Base-by-base conservation (phyloP, 1,140 invertebrate genomes). In the Nebria ingens region DNA sequence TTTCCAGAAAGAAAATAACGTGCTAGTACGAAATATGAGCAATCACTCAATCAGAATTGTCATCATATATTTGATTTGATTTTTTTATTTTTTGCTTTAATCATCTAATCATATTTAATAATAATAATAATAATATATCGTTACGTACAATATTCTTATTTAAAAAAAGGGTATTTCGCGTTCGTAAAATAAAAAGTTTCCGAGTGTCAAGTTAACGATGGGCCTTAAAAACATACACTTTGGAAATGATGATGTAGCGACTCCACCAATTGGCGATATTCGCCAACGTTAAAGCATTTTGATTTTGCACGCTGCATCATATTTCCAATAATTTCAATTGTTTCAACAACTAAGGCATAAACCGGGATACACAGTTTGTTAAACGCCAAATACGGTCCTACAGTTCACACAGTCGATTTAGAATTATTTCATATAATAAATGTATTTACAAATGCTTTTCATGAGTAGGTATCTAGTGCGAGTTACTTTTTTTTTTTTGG, bases 331-430 rank as follows among this genome's bases (percentile, higher is more conserved):
- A n/a, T n/a, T n/a, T n/a, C n/a, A n/a, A n/a, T n/a, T 45, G 40
- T 45, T 45, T 45, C 6, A 34, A 9, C n/a, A 45, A 45, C 40
- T 45, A 45, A 45, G 40, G 40, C 40, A 11, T 45, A 45, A 45
- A 34, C 25, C 40, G 40, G 40, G 40, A 11, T 45, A 45, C 40
- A 45, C 40, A 45, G 15, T 45, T 11, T 45, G n/a, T 45, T 45
- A 11, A 45, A 45, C 40, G 40, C 40, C 40, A 45, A 45, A 45
- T 45, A 45, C 40, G 40, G 9, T 45, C 15, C 40, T 45, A 45
- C 6, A 45, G 40, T 45, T 45, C 40, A 45, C 40, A 45, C 40
- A 45, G 40, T 45, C 40, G 40, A 45, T 45, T 45, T 45, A 45
- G 40, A 45, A 45, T 45, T 11, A 45, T 45, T 45, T 45, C 40